These are phyloP conservation scores for Xylota segnis DNA, from an alignment of 2,888 invertebrate genomes.

Conservation along the genomic window DNA sequence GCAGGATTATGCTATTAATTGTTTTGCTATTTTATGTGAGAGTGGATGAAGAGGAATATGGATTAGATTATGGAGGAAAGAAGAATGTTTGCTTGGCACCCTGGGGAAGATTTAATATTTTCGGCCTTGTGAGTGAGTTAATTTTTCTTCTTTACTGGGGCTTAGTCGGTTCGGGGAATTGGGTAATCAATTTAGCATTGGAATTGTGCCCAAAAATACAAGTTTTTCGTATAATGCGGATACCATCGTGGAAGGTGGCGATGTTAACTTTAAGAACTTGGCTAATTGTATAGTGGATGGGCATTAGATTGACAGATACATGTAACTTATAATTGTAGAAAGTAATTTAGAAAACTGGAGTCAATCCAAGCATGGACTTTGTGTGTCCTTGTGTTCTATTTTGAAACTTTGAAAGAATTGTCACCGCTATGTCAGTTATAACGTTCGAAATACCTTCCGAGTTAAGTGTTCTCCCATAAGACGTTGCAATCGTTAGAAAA, in stretches of 20 bases:
- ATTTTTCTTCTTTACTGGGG: background rate
- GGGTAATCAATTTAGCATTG: constrained; percentile 2
- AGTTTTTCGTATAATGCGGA: background rate
- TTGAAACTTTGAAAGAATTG: too few species aligned
- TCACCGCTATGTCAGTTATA: too few species aligned
- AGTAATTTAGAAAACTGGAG: background rate
- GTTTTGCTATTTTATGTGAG: constrained; percentile 59
- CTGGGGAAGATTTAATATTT: constrained; percentile 25
- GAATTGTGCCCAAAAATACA: constrained; percentile 7
- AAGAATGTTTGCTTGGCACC: constrained; percentile 30
- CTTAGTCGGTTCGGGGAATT: background rate
- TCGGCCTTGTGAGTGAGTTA: constrained; percentile 37
- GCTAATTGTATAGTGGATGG: background rate
- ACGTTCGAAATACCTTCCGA: too few species aligned
- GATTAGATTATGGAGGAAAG: constrained; percentile 41
- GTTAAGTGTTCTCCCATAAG: too few species aligned
- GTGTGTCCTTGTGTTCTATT: background rate
- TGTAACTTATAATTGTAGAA: background rate
- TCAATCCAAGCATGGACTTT: background rate
- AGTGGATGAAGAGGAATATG: constrained; percentile 47
- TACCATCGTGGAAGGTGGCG: background rate
- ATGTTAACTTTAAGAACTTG: background rate
- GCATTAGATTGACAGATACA: background rate
- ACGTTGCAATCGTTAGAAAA: too few species aligned
- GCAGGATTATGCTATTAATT: constrained; percentile 71